phyloP scores from a whole-genome alignment of 2,113 vertebrate species.

The Rattus norvegicus region DNA sequence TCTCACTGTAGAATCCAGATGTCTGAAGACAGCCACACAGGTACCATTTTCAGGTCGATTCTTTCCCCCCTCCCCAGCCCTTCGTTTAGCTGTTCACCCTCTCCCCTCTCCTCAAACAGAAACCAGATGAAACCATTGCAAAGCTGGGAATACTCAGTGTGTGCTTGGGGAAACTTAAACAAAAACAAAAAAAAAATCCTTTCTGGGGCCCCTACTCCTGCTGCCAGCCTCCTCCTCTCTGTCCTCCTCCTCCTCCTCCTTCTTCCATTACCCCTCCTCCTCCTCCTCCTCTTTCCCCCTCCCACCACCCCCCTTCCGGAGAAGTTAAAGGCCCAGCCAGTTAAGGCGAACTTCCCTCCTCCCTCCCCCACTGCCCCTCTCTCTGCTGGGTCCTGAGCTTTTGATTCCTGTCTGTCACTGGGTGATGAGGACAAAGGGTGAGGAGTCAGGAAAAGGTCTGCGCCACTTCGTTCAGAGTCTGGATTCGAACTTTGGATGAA shows the following conservation, averaged over 20 bases:
- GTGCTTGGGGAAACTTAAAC: constrained; percentile 60
- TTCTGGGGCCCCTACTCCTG: background rate
- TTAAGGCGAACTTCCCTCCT: constrained; percentile 67
- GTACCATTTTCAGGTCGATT: background rate
- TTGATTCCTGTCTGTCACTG: constrained; percentile 90
- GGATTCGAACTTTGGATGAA: constrained; percentile 98
- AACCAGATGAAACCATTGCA: constrained; percentile 67
- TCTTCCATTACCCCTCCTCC: background rate
- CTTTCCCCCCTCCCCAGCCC: background rate
- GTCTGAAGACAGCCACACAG: background rate
- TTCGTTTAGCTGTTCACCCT: background rate
- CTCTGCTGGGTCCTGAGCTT: constrained; percentile 80
- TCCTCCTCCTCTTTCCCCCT: background rate
- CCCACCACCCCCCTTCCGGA: background rate
- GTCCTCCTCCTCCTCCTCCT: background rate
- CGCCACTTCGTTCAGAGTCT: constrained; percentile 92
- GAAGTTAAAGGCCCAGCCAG: constrained; percentile 30
- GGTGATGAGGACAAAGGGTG: constrained; percentile 91
- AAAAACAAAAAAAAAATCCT: constrained; percentile 39
- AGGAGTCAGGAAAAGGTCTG: constrained; percentile 94
- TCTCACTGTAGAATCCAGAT: background rate
- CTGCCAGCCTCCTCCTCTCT: background rate
- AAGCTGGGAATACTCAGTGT: constrained; percentile 21
- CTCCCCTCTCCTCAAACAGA: constrained; percentile 46
- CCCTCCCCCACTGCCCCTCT: constrained; percentile 80